These are phyloP conservation scores for Euwallacea fornicatus DNA, from an alignment of 1,140 invertebrate species.

Conservation along the genomic window DNA sequence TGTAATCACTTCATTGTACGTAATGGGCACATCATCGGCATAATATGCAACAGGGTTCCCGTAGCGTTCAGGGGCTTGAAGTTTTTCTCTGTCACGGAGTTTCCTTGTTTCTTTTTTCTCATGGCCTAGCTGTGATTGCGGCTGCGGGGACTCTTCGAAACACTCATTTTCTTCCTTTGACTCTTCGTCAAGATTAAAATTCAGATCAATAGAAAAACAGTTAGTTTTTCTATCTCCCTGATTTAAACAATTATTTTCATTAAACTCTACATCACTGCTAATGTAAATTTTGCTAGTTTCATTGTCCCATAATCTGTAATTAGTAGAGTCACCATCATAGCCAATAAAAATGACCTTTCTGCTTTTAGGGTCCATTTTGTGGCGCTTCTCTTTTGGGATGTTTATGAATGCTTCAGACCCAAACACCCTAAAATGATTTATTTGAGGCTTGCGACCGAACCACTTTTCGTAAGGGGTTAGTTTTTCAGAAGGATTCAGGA, in stretches of 20 bases:
- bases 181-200: neutral
- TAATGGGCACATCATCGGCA: conserved; percentile 18
- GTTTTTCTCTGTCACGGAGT: conserved; percentile 12
- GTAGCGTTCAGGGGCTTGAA: neutral
- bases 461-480: conserved; percentile 38
- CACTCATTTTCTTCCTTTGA: neutral
- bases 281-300: conserved; percentile 10
- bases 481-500: conserved; percentile 28
- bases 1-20: conserved; percentile 33
- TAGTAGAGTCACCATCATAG: conserved; percentile 26
- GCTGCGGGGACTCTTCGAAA: neutral
- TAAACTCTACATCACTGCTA: conserved; percentile 20
- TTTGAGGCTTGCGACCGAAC: conserved; percentile 33
- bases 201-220: neutral
- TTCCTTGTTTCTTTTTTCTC: neutral
- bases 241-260: conserved; percentile 12
- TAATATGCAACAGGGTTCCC: neutral
- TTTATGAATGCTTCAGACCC: conserved; percentile 43
- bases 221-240: neutral
- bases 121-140: neutral
- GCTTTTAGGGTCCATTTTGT: conserved; percentile 39
- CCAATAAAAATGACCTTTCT: conserved; percentile 38
- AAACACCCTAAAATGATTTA: conserved; percentile 46
- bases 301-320: conserved; percentile 23
- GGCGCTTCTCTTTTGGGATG: conserved; percentile 38